phyloP scores from a whole-genome alignment of 2,888 invertebrate species.

The Tetragnatha montana region DNA sequence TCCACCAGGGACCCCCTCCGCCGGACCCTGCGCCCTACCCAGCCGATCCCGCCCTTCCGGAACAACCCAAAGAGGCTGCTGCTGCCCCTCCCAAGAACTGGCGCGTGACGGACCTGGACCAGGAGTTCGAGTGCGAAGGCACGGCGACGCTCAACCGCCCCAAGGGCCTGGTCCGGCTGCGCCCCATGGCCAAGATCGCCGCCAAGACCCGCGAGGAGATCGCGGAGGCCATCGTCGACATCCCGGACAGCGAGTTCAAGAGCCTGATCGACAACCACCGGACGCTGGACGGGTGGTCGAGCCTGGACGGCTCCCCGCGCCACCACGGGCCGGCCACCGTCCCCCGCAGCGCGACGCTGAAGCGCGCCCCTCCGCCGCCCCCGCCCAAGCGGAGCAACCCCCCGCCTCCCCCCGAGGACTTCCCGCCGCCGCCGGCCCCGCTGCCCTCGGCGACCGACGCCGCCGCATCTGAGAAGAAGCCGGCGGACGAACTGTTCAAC shows the following conservation, averaged over 20 bases:
- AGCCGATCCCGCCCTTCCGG: neutral
- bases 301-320: slow-evolving; percentile 67
- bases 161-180: slow-evolving; percentile 85
- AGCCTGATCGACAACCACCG: slow-evolving; percentile 53
- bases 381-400: slow-evolving; percentile 78
- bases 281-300: slow-evolving; percentile 64
- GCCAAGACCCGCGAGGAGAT: slow-evolving; percentile 71
- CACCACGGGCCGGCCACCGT: slow-evolving; percentile 69
- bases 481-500: slow-evolving; percentile 63
- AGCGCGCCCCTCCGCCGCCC: slow-evolving; percentile 76
- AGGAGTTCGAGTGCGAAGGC: slow-evolving; percentile 72
- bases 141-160: slow-evolving; percentile 89
- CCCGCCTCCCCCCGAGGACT: slow-evolving; percentile 74
- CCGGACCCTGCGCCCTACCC: neutral
- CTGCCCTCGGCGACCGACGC: slow-evolving; percentile 66
- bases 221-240: slow-evolving; percentile 66
- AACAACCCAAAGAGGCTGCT: slow-evolving; percentile 47
- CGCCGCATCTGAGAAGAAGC: slow-evolving; percentile 23
- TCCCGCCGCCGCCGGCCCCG: slow-evolving; percentile 75
- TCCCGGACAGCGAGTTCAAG: slow-evolving; percentile 68
- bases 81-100: slow-evolving; percentile 61
- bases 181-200: slow-evolving; percentile 86
- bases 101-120: slow-evolving; percentile 62
- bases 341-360: slow-evolving; percentile 71
- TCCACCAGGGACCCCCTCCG: neutral